Evolutionary conservation across 2,113 vertebrate species (phyloP).

Genomic region (Podarcis raffonei): DNA sequence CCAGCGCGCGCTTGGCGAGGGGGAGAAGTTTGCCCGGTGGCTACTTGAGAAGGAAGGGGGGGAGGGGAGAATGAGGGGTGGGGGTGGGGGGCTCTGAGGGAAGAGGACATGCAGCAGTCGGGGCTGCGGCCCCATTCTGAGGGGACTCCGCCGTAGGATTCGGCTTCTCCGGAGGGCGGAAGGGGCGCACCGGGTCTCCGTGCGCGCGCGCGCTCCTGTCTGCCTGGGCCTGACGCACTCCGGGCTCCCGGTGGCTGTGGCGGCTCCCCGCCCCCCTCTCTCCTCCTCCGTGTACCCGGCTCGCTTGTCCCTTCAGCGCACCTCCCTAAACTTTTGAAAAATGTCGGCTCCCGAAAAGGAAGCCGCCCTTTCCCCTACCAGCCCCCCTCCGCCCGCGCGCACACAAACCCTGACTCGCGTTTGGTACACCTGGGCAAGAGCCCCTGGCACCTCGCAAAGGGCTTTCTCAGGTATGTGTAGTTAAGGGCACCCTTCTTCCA

Average conservation of each 20-base stretch:
- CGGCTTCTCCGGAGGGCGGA: not conserved
- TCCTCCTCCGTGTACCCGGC: not conserved
- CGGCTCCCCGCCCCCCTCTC: slow-evolving; percentile 5
- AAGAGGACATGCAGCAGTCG: no score
- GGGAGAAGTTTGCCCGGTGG: slow-evolving; percentile 60
- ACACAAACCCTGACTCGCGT: slow-evolving; percentile 29
- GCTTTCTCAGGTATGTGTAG: not conserved
- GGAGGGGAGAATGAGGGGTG: not conserved
- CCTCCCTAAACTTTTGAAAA: slow-evolving; percentile 70
- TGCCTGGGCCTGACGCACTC: slow-evolving; percentile 12
- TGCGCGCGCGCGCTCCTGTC: not conserved
- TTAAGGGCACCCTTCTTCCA: not conserved
- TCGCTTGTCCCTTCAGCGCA: slow-evolving; percentile 16
- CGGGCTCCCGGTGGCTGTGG: not conserved
- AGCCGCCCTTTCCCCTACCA: not conserved
- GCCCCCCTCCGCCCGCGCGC: no score
- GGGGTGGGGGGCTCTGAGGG: no score
- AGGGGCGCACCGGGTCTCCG: no score
- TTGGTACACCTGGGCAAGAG: slow-evolving; percentile 25
- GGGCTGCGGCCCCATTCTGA: not conserved
- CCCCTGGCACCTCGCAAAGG: not conserved
- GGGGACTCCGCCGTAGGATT: not conserved
- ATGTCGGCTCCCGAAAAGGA: slow-evolving; percentile 42
- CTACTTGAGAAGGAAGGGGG: slow-evolving; percentile 14
- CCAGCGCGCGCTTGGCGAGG: slow-evolving; percentile 49